Evolutionary conservation across 2,888 invertebrate genomes (phyloP).

Genomic region (Drosophila neutralis): DNA sequence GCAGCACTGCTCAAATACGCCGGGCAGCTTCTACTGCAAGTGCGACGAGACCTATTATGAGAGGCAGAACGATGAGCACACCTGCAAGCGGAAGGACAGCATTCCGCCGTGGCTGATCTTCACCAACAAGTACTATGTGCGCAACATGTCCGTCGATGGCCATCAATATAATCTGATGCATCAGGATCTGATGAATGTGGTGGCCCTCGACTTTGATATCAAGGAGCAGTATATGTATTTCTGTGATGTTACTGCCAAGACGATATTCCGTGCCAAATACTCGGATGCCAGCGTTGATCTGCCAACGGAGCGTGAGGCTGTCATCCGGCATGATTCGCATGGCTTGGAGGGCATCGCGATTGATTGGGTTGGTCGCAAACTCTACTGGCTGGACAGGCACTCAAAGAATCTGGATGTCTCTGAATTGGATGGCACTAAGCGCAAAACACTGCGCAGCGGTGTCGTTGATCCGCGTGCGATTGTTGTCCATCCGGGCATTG

Average conservation of each 20-base stretch:
- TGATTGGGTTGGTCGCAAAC: conserved; percentile 97
- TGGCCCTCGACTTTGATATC: conserved; percentile 97
- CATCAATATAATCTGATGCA: conserved; percentile 93
- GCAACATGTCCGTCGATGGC: conserved; percentile 97
- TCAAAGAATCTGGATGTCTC: conserved; percentile 98
- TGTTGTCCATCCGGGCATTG: conserved; percentile 96
- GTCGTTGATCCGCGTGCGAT: conserved; percentile 97
- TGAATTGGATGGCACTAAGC: conserved; percentile 95
- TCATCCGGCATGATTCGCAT: conserved; percentile 96
- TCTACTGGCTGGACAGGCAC: conserved; percentile 98
- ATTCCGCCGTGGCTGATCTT: conserved; percentile 95
- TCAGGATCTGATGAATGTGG: conserved; percentile 98
- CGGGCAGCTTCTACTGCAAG: conserved; percentile 97
- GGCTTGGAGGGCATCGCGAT: conserved; percentile 98
- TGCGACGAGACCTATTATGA: conserved; percentile 97
- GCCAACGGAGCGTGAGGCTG: conserved; percentile 90
- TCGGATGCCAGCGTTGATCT: conserved; percentile 86
- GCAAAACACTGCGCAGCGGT: conserved; percentile 94
- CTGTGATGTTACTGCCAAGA: conserved; percentile 98
- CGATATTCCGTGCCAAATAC: conserved; percentile 92
- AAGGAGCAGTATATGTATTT: conserved; percentile 94
- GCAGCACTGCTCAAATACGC: conserved; percentile 97
- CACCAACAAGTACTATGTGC: conserved; percentile 98
- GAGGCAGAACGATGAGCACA: conserved; percentile 92
- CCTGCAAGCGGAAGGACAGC: conserved; percentile 94